phyloP scores from a whole-genome alignment of 2,113 vertebrate genomes.

The Pachycephala philippinensis region DNA sequence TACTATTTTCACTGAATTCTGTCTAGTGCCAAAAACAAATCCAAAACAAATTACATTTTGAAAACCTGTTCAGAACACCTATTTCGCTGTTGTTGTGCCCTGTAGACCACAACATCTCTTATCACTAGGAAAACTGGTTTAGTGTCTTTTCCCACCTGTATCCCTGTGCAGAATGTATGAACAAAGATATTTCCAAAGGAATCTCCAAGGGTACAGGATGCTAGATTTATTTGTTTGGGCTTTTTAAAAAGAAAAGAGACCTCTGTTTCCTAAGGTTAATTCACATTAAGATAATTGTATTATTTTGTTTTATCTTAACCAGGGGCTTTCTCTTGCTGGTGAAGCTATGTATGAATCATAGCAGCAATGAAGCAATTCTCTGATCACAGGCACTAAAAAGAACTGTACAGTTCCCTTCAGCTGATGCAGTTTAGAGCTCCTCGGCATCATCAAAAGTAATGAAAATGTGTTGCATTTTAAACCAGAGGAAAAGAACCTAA shows the following conservation, averaged over 20 bases:
- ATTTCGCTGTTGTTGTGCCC: not conserved
- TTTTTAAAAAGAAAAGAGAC: not conserved
- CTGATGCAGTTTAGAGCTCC: constrained; percentile 8
- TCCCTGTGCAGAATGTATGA: not conserved
- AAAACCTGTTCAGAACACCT: not conserved
- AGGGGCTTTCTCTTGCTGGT: not conserved
- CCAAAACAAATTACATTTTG: not conserved
- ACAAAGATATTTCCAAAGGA: not conserved
- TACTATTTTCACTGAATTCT: not conserved
- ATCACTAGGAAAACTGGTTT: not conserved
- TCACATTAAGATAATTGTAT: constrained; percentile 9
- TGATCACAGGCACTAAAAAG: constrained; percentile 9
- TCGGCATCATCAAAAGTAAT: constrained; percentile 29
- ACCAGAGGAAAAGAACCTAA: constrained; percentile 40
- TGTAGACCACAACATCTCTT: not conserved
- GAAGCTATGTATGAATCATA: constrained; percentile 8
- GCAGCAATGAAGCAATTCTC: constrained; percentile 24
- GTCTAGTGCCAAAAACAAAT: not conserved
- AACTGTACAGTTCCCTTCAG: constrained; percentile 9
- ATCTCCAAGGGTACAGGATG: not conserved
- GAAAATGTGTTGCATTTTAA: not conserved
- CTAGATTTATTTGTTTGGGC: not conserved
- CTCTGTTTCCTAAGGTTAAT: constrained; percentile 31
- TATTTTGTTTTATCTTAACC: constrained; percentile 18
- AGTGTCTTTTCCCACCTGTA: not conserved